Base-by-base conservation (phyloP, 2,797 vertebrate genomes). In the Catostomus latipinnis region DNA sequence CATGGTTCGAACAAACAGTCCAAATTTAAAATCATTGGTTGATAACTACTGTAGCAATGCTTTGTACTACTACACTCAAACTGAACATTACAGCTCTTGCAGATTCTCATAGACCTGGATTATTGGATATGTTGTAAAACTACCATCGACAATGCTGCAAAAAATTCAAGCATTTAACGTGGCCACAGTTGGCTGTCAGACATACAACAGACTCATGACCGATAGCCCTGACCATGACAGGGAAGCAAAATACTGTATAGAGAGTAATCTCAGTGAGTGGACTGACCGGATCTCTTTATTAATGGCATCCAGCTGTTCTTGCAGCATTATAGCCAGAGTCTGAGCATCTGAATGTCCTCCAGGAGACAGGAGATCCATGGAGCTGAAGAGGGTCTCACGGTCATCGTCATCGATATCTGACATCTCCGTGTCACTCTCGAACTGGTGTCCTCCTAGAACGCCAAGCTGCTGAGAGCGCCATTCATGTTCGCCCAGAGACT, bases 311-410 rank as follows among this genome's bases (percentile, higher is more conserved):
- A 99, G 88, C 87, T 99, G 98, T 84, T 99, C 98, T 87, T 99
- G 98, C 88, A 99, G 95, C 98, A 99, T 99, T 97, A 99, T 98
- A 83, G 98, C 98, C 83, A 99, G 91, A 0, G 98, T 99, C 85
- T 99, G 98, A 22, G 98, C 98, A 70, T 99, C 98, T 0, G 98
- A 99, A 93, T 99, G 97, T 18, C 97, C 98, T 0, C 97, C 90
- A 58, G 98, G 98, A 12, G 98, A 99, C 46, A 99, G 94, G 82
- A 99, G 93, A 88, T 99, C 98, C 97, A 99, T 98, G 67, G 98
- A 99, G 88, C 98, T 98, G 88, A 99, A 99, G 86, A 99, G 85
- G 0, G 98, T 99, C 90, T 99, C 98, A 87, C 96, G 92, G 58
- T 99, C 98, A 6, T 99, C 98, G 0, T 99, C 98, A 50, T 99